Base-by-base conservation (phyloP, 2,888 invertebrate species). In the Formica aserva region DNA sequence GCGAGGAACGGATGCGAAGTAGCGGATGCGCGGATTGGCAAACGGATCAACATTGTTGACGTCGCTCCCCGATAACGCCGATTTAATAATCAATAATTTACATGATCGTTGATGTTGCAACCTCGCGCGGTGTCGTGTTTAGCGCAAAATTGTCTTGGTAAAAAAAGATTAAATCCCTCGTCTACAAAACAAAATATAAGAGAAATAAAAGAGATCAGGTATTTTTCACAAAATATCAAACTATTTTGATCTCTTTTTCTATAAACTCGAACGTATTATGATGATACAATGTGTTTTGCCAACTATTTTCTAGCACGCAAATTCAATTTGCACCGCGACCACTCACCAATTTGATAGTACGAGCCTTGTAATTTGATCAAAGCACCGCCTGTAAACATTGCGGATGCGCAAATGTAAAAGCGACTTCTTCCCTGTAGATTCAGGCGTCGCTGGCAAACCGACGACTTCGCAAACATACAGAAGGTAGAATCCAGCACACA, bases 301-400 rank as follows among this genome's bases (percentile, higher is more conserved):
- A 15, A 71, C 78, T 60, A 26, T 71, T 71, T 71, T 71, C 38
- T 76, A 71, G 71, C 71, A 38, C 45, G 22, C 45, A 60, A 71
- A 78, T 71, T 60, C 71, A 71, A 78, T 78, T 78, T 71, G 32
- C 9, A n/a, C 41, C n/a, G 41, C 45, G 18, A 41, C 26, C 26
- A 38, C 38, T 66, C 52, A 15, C 26, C 29, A 57, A 38, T 15
- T 67, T 67, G 69, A 41, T 26, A 77, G 69, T 72, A 60, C 29
- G 26, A 80, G 26, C n/a, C 35, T 71, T 26, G 72, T 80, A 80
- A 80, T 80, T 80, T 45, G 60, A 60, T 41, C 78, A 48, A 72
- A 80, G 60, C 71, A 60, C 13, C 57, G 60, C 72, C 32, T 72
- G 72, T 45, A 80, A 80, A 80, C 48, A 80, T 72, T n/a, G 77